Evolutionary conservation across 92 coral and sea anemone species (phyloP).

Genomic region (Galaxea fascicularis): DNA sequence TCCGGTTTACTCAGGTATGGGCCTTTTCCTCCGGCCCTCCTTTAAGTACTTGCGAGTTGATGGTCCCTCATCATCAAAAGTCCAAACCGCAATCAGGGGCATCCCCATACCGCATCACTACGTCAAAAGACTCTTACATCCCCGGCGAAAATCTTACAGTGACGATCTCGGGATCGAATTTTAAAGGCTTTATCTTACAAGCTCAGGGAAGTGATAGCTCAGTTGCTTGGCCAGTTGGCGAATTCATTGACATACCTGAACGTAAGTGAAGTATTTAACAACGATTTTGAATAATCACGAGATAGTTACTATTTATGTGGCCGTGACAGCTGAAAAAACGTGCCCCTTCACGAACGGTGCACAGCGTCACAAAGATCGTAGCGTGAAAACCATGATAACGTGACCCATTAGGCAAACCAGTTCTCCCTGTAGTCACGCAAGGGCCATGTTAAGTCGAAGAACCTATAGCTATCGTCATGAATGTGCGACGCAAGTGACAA

Average conservation of each 20-base stretch:
- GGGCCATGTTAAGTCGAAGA: too few species aligned
- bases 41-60: slow-evolving; percentile 47
- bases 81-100: background rate
- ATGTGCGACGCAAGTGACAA: too few species aligned
- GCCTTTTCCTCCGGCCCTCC: slow-evolving; percentile 58
- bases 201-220: slow-evolving; percentile 48
- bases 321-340: background rate
- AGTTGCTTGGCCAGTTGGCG: slow-evolving; percentile 68
- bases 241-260: slow-evolving; percentile 23
- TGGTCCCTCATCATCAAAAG: slow-evolving; percentile 37
- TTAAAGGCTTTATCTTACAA: slow-evolving; percentile 67
- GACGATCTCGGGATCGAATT: slow-evolving; percentile 49
- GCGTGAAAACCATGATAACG: too few species aligned
- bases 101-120: slow-evolving; percentile 57
- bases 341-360: background rate
- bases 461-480: too few species aligned
- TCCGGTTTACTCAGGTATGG: background rate
- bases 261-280: background rate
- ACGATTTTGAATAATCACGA: too few species aligned
- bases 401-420: too few species aligned
- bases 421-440: too few species aligned
- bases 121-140: slow-evolving; percentile 53
- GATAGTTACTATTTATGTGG: too few species aligned
- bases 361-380: too few species aligned
- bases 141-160: slow-evolving; percentile 63